Conservation (phyloP, 1,140 invertebrate species). For the Dreissena polymorpha region DNA sequence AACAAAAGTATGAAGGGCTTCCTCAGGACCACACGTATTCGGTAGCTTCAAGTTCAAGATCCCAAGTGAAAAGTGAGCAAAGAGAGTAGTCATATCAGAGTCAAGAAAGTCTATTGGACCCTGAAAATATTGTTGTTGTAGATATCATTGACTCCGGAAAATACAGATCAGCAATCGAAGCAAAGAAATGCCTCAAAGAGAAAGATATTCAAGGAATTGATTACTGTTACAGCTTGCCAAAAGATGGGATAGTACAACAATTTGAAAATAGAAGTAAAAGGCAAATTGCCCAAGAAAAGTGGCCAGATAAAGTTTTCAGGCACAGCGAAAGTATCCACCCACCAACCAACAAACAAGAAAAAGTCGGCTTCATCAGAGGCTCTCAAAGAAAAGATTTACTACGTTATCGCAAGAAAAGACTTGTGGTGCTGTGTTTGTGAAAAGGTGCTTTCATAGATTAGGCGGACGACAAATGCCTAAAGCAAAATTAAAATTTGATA, state of each 20-base stretch:
- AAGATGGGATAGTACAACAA: slow-evolving; percentile 15
- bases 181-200: neutral
- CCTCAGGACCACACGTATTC: too few relatives aligned
- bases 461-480: slow-evolving; percentile 9
- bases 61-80: too few relatives aligned
- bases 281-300: neutral
- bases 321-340: too few relatives aligned
- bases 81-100: too few relatives aligned
- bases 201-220: neutral
- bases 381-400: slow-evolving; percentile 12
- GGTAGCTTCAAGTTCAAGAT: too few relatives aligned
- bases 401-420: neutral
- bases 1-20: too few relatives aligned
- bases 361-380: neutral
- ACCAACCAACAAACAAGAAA: neutral
- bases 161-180: too few relatives aligned
- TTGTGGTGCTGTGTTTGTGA: too few relatives aligned
- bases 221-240: slow-evolving; percentile 1
- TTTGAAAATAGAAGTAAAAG: neutral
- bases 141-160: too few relatives aligned
- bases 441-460: slow-evolving; percentile 19
- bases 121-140: too few relatives aligned
- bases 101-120: too few relatives aligned
- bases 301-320: slow-evolving; percentile 3
- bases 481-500: neutral